These are phyloP conservation scores for Gambusia affinis DNA, from an alignment of 2,113 vertebrate genomes.

Conservation along the genomic window DNA sequence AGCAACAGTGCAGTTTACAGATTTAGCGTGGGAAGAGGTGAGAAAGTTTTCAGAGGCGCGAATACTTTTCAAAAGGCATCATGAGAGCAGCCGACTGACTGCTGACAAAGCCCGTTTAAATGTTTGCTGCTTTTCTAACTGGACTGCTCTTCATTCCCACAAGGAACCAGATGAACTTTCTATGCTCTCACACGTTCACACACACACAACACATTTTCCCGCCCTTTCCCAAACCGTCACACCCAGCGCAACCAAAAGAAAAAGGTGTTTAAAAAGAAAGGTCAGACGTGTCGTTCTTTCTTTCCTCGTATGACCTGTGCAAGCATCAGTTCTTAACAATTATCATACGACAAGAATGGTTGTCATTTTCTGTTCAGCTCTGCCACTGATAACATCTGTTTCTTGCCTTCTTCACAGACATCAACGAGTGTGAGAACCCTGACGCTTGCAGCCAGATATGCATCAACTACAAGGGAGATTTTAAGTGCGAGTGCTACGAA, in stretches of 20 bases:
- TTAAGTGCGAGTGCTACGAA: constrained; percentile 93
- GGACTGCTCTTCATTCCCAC: constrained; percentile 16
- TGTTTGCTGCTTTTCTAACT: constrained; percentile 4
- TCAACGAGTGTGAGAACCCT: constrained; percentile 93
- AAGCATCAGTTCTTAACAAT: background rate
- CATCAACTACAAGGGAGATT: constrained; percentile 96
- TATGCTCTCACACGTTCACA: constrained; percentile 10
- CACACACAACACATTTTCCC: constrained; percentile 45
- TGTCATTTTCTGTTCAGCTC: constrained; percentile 35
- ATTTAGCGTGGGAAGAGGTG: no score
- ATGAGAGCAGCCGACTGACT: background rate
- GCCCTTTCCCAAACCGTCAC: constrained; percentile 35
- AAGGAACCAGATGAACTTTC: constrained; percentile 23
- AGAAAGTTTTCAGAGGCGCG: no score
- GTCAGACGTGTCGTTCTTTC: constrained; percentile 15
- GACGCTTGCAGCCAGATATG: constrained; percentile 96
- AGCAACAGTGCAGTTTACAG: no score
- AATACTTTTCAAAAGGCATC: background rate
- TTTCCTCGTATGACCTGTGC: background rate
- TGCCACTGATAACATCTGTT: constrained; percentile 62
- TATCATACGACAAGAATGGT: background rate
- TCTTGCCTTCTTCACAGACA: constrained; percentile 80
- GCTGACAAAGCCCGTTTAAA: constrained; percentile 5
- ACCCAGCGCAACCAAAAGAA: constrained; percentile 6
- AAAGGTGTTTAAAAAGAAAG: constrained; percentile 23